A percentile compares a stretch with the other conserved stretches of the same genome.
Conservation (phyloP, 2,113 vertebrate genomes). For the Varanus komodoensis region DNA sequence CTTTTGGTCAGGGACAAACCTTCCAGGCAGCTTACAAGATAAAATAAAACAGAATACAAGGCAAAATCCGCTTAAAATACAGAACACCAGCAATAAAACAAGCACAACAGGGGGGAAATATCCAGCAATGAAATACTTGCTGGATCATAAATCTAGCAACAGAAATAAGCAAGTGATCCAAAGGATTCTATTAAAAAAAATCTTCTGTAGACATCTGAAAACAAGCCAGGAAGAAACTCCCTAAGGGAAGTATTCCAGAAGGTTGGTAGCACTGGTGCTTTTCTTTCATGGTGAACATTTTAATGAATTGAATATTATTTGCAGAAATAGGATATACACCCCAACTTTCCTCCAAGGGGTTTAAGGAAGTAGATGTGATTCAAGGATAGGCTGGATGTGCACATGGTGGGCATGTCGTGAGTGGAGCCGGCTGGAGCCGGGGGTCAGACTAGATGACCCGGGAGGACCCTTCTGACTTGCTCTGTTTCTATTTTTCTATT, state of each 20-base stretch:
- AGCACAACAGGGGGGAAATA: not conserved
- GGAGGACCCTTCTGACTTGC: no score
- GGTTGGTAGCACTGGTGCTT: not conserved
- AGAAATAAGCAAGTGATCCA: not conserved
- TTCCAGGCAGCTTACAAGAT: not conserved
- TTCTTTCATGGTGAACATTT: not conserved
- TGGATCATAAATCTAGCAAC: not conserved
- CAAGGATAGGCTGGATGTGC: no score
- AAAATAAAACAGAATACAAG: not conserved
- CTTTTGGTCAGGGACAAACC: not conserved
- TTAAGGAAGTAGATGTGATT: no score
- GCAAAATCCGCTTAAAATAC: not conserved
- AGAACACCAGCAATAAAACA: not conserved
- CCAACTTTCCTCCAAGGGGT: no score
- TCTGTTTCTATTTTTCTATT: no score
- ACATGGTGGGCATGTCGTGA: no score
- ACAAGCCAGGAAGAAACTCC: no score
- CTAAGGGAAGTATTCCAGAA: not conserved
- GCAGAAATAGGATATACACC: not conserved
- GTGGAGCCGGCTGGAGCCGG: no score
- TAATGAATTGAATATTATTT: not conserved
- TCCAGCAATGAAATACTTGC: not conserved
- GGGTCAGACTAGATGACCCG: no score
- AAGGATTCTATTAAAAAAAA: no score
- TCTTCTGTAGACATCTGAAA: not conserved